Conservation (phyloP, 2,888 invertebrate genomes). For the Allophyes oxyacanthae region DNA sequence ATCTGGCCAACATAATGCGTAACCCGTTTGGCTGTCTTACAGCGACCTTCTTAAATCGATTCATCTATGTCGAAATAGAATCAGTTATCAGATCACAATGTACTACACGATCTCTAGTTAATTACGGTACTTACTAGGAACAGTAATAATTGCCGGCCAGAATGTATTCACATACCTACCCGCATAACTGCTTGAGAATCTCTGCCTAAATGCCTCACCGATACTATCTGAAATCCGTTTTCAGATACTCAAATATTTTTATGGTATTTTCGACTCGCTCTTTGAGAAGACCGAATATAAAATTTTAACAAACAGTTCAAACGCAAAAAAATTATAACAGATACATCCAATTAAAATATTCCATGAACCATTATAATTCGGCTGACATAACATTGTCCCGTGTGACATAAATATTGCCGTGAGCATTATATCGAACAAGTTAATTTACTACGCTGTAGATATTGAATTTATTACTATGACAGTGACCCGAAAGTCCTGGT, state of each 20-base stretch:
- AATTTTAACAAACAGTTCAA: not conserved
- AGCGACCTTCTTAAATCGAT: too few relatives aligned
- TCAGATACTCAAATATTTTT: constrained; percentile 8
- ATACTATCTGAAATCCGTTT: constrained; percentile 13
- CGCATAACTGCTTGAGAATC: constrained; percentile 14
- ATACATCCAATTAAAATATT: constrained; percentile 19
- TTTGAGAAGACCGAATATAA: not conserved
- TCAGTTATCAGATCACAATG: too few relatives aligned
- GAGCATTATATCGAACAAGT: constrained; percentile 65
- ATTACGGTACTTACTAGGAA: constrained; percentile 6
- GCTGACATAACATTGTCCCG: constrained; percentile 37
- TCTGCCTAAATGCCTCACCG: not conserved
- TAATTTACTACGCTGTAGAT: constrained; percentile 63
- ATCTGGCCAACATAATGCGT: too few relatives aligned
- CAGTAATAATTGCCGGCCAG: not conserved
- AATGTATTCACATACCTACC: not conserved
- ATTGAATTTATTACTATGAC: constrained; percentile 58
- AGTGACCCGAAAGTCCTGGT: constrained; percentile 38
- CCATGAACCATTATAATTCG: constrained; percentile 23
- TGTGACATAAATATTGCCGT: constrained; percentile 55
- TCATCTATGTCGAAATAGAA: too few relatives aligned
- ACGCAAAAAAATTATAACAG: constrained; percentile 7
- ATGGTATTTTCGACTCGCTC: not conserved
- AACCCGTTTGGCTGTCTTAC: too few relatives aligned
- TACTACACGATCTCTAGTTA: constrained; percentile 7